Conservation (phyloP, 2,888 invertebrate species). For the Dicycla oo region DNA sequence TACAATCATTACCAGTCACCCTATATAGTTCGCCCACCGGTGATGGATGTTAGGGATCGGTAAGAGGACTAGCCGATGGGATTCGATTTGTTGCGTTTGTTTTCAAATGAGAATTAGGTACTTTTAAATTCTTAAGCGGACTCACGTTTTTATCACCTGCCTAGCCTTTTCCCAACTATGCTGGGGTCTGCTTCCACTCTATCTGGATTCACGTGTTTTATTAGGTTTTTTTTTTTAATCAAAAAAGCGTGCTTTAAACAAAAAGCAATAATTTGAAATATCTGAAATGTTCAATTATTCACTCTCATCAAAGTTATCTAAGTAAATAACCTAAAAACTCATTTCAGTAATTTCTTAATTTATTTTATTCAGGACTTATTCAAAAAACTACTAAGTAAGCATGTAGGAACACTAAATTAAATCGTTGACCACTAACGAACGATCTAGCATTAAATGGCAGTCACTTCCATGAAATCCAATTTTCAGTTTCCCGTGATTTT, state of each 20-base stretch:
- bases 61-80: background rate
- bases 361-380: background rate
- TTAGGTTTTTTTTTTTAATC: too few relatives aligned
- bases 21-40: background rate
- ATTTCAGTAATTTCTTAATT: background rate
- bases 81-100: background rate
- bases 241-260: background rate
- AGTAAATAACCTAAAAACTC: background rate
- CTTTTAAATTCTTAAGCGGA: background rate
- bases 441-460: constrained; percentile 5
- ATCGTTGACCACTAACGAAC: background rate
- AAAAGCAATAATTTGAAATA: background rate
- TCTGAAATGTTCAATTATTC: background rate
- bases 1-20: too few relatives aligned
- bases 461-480: background rate
- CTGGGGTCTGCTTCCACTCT: too few relatives aligned
- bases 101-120: background rate
- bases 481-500: constrained; percentile 11
- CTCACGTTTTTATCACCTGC: background rate
- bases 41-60: background rate
- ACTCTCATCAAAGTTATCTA: background rate
- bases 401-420: constrained; percentile 3
- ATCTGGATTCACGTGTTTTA: background rate
- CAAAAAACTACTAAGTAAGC: background rate
- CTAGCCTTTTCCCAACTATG: too few relatives aligned